Evolutionary conservation across 2,888 invertebrate species (phyloP).

Genomic region (Ochlodes sylvanus): DNA sequence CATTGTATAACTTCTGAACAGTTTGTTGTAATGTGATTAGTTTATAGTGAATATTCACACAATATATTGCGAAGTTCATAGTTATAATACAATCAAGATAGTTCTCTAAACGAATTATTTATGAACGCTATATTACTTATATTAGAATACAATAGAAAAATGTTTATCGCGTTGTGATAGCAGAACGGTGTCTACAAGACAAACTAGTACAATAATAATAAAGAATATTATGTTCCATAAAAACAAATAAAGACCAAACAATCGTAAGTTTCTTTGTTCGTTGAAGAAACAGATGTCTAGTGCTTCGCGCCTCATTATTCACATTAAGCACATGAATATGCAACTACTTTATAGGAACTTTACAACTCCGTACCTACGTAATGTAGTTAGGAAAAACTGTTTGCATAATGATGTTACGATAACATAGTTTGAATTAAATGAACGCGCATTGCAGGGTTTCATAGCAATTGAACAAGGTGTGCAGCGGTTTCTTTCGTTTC

Average conservation of each 20-base stretch:
- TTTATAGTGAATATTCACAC: background rate
- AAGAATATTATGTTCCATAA: background rate
- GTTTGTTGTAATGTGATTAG: background rate
- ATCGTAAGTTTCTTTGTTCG: conserved; percentile 6
- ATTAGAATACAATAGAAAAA: too few species aligned
- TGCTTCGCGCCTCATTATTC: conserved; percentile 15
- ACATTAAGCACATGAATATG: conserved; percentile 16
- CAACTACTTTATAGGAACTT: conserved; percentile 20
- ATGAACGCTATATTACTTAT: too few species aligned
- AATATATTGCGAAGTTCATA: too few species aligned
- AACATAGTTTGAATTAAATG: background rate
- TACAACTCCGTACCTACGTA: conserved; percentile 22
- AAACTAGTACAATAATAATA: background rate
- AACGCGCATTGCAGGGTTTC: background rate
- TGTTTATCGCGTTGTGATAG: background rate
- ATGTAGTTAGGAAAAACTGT: conserved; percentile 16
- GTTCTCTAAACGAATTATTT: background rate
- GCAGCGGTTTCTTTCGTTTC: too few species aligned
- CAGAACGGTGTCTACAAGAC: background rate
- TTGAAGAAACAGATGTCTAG: conserved; percentile 17
- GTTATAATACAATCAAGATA: background rate
- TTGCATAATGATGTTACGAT: background rate
- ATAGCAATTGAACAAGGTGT: background rate
- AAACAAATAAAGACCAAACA: conserved; percentile 1
- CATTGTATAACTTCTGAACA: background rate